These are phyloP conservation scores for Trachelipus rathkii DNA, from an alignment of 1,140 invertebrate species.

Conservation along the genomic window DNA sequence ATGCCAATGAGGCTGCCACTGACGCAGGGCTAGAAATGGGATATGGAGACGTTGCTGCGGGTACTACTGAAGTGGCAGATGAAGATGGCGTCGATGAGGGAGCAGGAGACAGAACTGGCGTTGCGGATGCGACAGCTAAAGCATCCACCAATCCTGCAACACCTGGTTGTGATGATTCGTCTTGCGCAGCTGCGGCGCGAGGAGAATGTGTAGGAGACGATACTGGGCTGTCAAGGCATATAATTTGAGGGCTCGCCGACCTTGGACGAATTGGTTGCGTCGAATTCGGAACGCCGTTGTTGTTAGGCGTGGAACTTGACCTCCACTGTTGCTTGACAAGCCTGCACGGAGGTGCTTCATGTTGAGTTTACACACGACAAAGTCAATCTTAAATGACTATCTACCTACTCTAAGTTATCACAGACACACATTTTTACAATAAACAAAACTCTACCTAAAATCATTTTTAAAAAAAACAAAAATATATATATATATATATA, in stretches of 20 bases:
- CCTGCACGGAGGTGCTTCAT: conserved; percentile 2
- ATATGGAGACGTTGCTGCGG: neutral
- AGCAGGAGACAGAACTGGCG: neutral
- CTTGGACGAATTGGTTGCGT: neutral
- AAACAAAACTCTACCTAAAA: no score
- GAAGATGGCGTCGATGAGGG: neutral
- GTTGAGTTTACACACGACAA: neutral
- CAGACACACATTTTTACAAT: no score
- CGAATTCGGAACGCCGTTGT: neutral
- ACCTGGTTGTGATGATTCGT: neutral
- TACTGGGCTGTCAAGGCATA: neutral
- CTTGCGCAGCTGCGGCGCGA: neutral
- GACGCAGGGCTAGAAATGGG: neutral
- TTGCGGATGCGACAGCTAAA: neutral
- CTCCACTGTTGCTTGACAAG: neutral
- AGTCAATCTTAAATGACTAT: no score
- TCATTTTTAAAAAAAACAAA: no score
- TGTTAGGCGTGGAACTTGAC: neutral
- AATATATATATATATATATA: no score
- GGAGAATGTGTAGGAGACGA: neutral
- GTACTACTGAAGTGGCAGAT: neutral
- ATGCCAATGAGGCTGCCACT: neutral
- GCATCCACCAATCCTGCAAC: neutral
- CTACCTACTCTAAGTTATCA: no score
- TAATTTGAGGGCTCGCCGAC: neutral